Conservation (phyloP, 2,113 vertebrate genomes). For the Mormoops blainvillei region DNA sequence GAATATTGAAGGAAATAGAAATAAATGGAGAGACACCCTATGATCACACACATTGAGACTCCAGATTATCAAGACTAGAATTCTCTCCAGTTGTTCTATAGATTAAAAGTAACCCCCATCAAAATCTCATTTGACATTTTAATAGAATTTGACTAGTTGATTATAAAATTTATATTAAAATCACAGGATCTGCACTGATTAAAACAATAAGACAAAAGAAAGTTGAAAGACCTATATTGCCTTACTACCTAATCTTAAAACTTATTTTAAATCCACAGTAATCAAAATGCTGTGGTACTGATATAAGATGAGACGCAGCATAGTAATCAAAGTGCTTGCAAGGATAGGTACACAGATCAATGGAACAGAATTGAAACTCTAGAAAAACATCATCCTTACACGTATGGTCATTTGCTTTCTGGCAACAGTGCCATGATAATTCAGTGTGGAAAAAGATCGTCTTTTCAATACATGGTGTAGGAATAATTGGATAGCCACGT, state of each 20-base stretch:
- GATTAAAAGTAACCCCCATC: background rate
- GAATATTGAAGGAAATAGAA: background rate
- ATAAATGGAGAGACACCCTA: background rate
- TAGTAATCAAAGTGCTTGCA: background rate
- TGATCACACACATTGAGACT: background rate
- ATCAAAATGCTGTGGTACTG: background rate
- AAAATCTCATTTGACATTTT: background rate
- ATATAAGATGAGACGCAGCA: background rate
- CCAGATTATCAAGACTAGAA: background rate
- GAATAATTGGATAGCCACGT: background rate
- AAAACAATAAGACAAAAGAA: background rate
- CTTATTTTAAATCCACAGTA: background rate
- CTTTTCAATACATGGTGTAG: background rate
- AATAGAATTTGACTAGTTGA: background rate
- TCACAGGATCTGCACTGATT: background rate
- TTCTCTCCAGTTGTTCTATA: background rate
- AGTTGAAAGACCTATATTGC: background rate
- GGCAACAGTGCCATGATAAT: background rate
- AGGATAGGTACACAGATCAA: background rate
- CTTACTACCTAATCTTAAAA: background rate
- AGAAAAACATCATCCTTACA: background rate
- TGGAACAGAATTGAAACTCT: background rate
- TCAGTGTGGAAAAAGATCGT: background rate
- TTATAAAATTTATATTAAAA: background rate
- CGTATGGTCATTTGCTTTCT: background rate